Base-by-base conservation (phyloP, 2,797 vertebrate genomes). In the Pelobates cultripes region DNA sequence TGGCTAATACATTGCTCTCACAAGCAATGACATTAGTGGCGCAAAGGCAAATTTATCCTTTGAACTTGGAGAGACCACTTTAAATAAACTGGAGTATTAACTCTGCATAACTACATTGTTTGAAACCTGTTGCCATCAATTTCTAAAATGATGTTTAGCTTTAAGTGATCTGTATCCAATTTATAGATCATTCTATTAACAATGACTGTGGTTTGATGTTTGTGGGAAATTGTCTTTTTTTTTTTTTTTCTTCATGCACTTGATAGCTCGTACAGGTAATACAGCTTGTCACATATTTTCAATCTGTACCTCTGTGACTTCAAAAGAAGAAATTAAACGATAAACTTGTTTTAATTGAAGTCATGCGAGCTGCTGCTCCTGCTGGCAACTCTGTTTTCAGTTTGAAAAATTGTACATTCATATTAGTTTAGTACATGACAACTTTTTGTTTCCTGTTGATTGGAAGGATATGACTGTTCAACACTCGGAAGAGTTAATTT, bases 381-480 rank as follows among this genome's bases (percentile, higher is more conserved):
- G 13, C 44, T 42, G 40, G 43, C 70, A 43, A 8, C 28, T 74
- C 57, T 68, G 51, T 55, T 73, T 3, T n/a, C 57, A 42, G 73
- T 83, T 73, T 0, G n/a, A 47, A 60, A 14, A 13, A 6, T 40
- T 41, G 43, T 70, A 4, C 7, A 53, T 72, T 43, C 40, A 77
- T 73, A 44, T 9, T 14, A 68, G 6, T 77, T 66, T 44, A 28
- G 15, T 71, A 66, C 43, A 9, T 76, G 28, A 28, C 15, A 13
- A 13, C 57, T 72, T 57, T 64, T 69, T 77, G 14, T 78, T 51
- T 74, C 6, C 47, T 28, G 75, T 61, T 83, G 78, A 83, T 74
- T 78, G 70, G 47, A 73, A 47, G 64, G 40, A 69, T 70, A 2
- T 28, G 75, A 69, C 44, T 71, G 70, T 12, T 47, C 51, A 73